Base-by-base conservation (phyloP, 2,888 invertebrate genomes). In the Meteorus cinctellus region DNA sequence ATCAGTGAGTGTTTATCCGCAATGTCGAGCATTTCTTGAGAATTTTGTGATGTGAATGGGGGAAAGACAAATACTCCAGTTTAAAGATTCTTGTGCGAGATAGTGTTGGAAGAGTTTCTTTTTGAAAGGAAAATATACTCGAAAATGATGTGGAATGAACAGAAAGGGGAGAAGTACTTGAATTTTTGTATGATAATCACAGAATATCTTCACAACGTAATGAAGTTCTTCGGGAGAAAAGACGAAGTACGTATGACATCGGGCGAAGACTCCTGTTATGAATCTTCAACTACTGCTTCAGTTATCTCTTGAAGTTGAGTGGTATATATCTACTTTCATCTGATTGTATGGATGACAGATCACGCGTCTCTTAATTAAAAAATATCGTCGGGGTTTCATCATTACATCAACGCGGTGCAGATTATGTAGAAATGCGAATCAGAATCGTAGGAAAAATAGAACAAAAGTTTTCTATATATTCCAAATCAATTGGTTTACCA, bases 11-110 rank as follows among this genome's bases (percentile, higher is more conserved):
- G 63, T 63, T 63, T 63, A 63, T 63, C 63, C 63, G 34, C 5
- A 63, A 63, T 63, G 63, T 63, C 14, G 63, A 63, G n/a, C 34
- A 34, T 63, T 63, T 34, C 63, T 34, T n/a, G 63, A 63, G 63
- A 63, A 63, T 31, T n/a, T 34, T n/a, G n/a, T 19, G n/a, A n/a
- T 24, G 55, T 36, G 19, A 67, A 73, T 16, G 12, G n/a, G 36
- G 29, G n/a, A 1, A 66, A 19, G 41, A 65, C 27, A 27, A 73
- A 63, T 63, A 63, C 34, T 63, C 34, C 34, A 14, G n/a, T 14
- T 34, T n/a, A 16, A 63, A 63, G n/a, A 63, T 63, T 34, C 14
- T 31, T 63, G 34, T 63, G 29, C 8, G n/a, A 31, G 63, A 63
- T 34, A n/a, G 34, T 16, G 34, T 34, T 63, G 14, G 34, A 63